Conservation (phyloP, 1,140 invertebrate genomes). For the Sipha flava region DNA sequence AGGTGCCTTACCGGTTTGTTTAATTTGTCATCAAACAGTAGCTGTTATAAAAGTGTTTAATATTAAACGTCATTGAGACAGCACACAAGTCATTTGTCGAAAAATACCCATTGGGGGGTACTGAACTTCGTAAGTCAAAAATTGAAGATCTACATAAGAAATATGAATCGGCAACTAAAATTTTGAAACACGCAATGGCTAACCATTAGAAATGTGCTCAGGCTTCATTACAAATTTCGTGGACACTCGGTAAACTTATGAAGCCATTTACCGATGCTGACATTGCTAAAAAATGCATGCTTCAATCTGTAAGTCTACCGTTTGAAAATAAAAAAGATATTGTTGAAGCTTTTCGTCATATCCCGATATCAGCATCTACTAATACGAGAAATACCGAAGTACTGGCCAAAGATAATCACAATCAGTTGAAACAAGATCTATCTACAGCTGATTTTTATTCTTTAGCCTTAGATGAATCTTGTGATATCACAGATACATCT, state of each 20-base stretch:
- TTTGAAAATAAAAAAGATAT: slow-evolving; percentile 12
- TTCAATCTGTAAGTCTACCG: not conserved
- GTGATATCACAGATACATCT: too few species aligned
- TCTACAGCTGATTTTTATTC: not conserved
- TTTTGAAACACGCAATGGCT: not conserved
- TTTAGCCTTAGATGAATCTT: slow-evolving; percentile 1
- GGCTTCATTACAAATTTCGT: not conserved
- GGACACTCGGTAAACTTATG: too few species aligned
- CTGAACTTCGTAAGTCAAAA: not conserved
- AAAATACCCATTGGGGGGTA: not conserved
- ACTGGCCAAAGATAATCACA: too few species aligned
- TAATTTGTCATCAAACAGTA: too few species aligned
- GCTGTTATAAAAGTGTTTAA: too few species aligned
- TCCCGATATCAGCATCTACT: too few species aligned
- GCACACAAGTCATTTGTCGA: too few species aligned
- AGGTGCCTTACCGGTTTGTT: too few species aligned
- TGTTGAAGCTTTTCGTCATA: too few species aligned
- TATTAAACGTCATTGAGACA: not conserved
- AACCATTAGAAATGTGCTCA: not conserved
- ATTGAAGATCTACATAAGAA: not conserved
- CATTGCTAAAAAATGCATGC: not conserved
- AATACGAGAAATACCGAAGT: too few species aligned
- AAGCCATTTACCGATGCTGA: too few species aligned
- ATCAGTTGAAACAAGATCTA: too few species aligned
- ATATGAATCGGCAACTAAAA: not conserved